Conservation (phyloP, 2,113 vertebrate genomes). For the Trichechus manatus region DNA sequence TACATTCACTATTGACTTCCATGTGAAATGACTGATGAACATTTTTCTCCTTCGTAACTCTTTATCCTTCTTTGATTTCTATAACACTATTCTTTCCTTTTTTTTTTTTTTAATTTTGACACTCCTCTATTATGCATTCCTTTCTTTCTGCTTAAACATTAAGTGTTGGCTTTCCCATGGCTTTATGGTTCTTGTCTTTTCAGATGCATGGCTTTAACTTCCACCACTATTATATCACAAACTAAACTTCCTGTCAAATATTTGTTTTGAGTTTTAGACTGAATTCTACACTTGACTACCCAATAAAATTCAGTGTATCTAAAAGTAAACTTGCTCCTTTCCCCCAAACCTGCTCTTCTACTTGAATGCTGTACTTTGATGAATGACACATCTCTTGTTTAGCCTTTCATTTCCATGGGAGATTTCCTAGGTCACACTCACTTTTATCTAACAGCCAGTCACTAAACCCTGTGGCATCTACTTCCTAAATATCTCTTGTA, state of each 20-base stretch:
- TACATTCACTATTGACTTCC: background rate
- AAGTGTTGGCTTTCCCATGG: background rate
- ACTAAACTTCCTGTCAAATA: background rate
- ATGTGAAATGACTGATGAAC: background rate
- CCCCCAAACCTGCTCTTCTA: background rate
- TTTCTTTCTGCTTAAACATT: background rate
- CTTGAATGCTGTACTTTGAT: background rate
- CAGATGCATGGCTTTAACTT: background rate
- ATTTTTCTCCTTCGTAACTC: background rate
- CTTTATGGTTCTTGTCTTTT: background rate
- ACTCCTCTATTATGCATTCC: background rate
- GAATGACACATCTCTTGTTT: background rate
- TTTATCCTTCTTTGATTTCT: slow-evolving; percentile 13
- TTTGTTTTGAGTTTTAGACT: background rate
- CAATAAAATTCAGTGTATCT: background rate
- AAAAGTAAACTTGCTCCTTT: background rate
- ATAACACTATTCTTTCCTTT: background rate
- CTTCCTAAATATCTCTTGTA: background rate
- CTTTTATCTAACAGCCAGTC: background rate
- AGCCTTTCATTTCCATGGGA: background rate
- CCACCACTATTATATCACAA: background rate
- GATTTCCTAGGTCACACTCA: background rate
- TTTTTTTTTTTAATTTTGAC: background rate
- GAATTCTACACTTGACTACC: slow-evolving; percentile 4
- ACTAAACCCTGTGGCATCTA: background rate